phyloP scores from a whole-genome alignment of 2,113 vertebrate genomes.

The Microcebus murinus region DNA sequence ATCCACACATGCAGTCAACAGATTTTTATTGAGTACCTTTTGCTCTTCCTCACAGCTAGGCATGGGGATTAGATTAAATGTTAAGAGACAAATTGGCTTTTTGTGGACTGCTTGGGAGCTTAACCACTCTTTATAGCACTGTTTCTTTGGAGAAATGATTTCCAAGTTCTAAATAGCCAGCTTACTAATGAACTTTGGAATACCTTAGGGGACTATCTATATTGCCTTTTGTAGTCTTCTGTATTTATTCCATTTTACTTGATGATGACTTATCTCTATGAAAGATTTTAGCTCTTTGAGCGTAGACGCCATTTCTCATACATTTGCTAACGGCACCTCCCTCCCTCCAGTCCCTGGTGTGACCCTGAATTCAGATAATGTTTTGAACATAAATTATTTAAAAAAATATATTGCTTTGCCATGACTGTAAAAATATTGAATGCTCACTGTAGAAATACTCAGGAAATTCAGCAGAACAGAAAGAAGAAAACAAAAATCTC shows the following conservation, averaged over 20 bases:
- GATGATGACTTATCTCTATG: background rate
- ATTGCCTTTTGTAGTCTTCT: background rate
- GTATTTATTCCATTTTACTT: slow-evolving; percentile 26
- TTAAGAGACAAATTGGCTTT: slow-evolving; percentile 32
- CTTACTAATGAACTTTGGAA: slow-evolving; percentile 49
- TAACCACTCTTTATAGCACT: background rate
- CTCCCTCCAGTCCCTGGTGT: background rate
- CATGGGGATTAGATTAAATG: background rate
- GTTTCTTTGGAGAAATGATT: slow-evolving; percentile 40
- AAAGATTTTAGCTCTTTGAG: slow-evolving; percentile 20
- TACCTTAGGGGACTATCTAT: slow-evolving; percentile 17
- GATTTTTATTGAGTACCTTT: background rate
- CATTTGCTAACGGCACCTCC: background rate
- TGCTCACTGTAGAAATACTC: background rate
- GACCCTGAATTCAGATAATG: background rate
- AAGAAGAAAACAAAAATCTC: background rate
- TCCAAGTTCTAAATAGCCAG: slow-evolving; percentile 28
- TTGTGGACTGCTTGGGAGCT: slow-evolving; percentile 38
- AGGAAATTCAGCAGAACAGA: background rate
- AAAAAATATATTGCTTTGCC: background rate
- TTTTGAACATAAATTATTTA: slow-evolving; percentile 44
- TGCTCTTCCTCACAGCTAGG: background rate
- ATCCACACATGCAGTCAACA: rapidly evolving
- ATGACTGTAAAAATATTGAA: background rate
- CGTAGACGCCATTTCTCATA: slow-evolving; percentile 1